phyloP scores from a whole-genome alignment of 2,113 vertebrate species.

The Nettapus auritus region DNA sequence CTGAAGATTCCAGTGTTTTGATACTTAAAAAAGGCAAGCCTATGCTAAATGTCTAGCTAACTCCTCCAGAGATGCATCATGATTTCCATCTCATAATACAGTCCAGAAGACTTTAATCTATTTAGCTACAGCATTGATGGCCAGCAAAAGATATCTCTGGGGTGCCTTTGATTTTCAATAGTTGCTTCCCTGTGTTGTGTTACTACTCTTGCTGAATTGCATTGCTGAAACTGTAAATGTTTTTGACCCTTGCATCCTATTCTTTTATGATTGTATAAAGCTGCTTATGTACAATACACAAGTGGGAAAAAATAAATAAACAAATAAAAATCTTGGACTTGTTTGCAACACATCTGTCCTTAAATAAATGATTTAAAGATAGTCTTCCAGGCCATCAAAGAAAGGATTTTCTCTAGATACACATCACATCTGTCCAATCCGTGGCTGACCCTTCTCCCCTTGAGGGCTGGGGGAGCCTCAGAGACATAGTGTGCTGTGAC shows the following conservation, averaged over 20 bases:
- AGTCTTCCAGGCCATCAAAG: neutral
- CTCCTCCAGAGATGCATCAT: neutral
- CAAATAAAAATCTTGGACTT: neutral
- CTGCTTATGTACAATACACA: neutral
- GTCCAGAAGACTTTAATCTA: neutral
- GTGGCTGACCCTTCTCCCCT: fast-evolving
- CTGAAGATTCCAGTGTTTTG: neutral
- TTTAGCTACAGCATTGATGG: neutral
- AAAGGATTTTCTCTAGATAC: neutral
- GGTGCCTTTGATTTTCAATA: neutral
- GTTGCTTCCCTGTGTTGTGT: neutral
- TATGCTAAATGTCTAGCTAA: neutral
- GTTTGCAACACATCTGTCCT: neutral
- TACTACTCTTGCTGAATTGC: neutral
- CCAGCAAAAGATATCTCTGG: neutral
- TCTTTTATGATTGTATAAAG: neutral
- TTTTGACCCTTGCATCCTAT: neutral
- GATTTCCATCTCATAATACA: neutral
- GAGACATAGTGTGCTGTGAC: neutral
- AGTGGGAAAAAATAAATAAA: neutral
- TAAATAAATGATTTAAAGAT: neutral
- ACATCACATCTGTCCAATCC: neutral
- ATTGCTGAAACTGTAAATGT: neutral
- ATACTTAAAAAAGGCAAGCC: neutral
- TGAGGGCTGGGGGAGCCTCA: neutral